Base-by-base conservation (phyloP, 2,113 vertebrate genomes). In the Hydrolagus affinis region DNA sequence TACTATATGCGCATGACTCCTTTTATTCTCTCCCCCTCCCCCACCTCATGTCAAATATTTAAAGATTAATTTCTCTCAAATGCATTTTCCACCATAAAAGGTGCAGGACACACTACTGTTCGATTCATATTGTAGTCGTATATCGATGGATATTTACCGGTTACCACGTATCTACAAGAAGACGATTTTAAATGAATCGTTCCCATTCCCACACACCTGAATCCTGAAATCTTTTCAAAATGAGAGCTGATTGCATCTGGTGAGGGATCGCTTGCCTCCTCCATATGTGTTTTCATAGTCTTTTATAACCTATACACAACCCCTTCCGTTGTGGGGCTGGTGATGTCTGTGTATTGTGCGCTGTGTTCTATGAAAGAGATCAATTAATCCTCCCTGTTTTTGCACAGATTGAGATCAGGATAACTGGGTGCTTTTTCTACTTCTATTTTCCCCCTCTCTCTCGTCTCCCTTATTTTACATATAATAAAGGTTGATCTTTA, bases 381-480 rank as follows among this genome's bases (percentile, higher is more conserved):
- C 78, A 66, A 90, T 87, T 85, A 87, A 91, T 88, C 88, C 68
- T 66, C 87, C 86, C 75, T 57, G 6, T 86, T 87, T 87, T 56
- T 66, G 62, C 62, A 30, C 60, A 83, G 78, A 32, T 83, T 62
- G 25, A 6, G 25, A 4, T 83, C 60, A 83, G 78, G 25, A 66
- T 83, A 83, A 28, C 66, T 83, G 11, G 62, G 15, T 4, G 60
- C 83, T 66, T 60, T 85, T 77, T 64, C 30, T 86, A 71, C 88
- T 87, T 85, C 85, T 68, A 80, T 69, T 17, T n/a, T 28, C 60
- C 9, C 30, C 4, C 32, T 72, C 75, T 23, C n/a, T 85, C 57
- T 71, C 70, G 30, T 44, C 15, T 85, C 85, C 73, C 85, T 71
- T 70, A 80, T 28, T 62, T 62, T 62, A 17, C 60, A 30, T n/a